Evolutionary conservation across 2,797 vertebrate genomes (phyloP), one percentile per base, ranked within the genome.

Genomic region (Syngnathus rostellatus): DNA sequence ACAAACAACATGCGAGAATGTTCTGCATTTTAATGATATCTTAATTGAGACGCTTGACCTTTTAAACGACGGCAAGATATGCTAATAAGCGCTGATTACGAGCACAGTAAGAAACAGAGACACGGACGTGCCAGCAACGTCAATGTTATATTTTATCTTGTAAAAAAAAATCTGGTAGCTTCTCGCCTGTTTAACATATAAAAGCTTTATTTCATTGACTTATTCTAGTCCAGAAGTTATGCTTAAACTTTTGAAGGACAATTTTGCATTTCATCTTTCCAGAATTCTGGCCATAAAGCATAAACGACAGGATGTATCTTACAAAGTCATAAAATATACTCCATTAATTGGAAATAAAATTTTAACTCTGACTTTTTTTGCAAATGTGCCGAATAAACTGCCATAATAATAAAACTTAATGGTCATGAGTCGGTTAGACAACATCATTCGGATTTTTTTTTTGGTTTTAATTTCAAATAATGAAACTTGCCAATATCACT

Each of bases 1-100:
- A 68, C 63, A 66, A 78, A 68, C 64, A 74, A 54, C 40, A 66
- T 8, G n/a, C 25, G 19, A 45, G 51, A 46, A 31, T 67, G 41
- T 50, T 57, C 19, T 14, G 6, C 38, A 63, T 45, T 41, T 70
- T 63, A 65, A 65, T 53, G 37, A 37, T 48, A 54, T 74, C 23
- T 14, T 69, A 66, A 67, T 72, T 66, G 68, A 69, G 66, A 64
- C 65, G 51, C 57, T 71, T 68, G 64, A 70, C 62, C 43, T 76
- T 69, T 72, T n/a, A 66, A 55, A 73, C 2, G 6, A 63, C 11
- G 31, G 25, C 66, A 43, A 64, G 45, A 67, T 61, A 60, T 62
- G 48, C 40, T 67, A 17, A 45, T 39, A 16, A 43, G 14, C 11
- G 3, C 50, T 65, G 38, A 62, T 62, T 41, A 8, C 45, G 45